phyloP scores from a whole-genome alignment of 2,888 invertebrate genomes.

The Adelphocoris suturalis region DNA sequence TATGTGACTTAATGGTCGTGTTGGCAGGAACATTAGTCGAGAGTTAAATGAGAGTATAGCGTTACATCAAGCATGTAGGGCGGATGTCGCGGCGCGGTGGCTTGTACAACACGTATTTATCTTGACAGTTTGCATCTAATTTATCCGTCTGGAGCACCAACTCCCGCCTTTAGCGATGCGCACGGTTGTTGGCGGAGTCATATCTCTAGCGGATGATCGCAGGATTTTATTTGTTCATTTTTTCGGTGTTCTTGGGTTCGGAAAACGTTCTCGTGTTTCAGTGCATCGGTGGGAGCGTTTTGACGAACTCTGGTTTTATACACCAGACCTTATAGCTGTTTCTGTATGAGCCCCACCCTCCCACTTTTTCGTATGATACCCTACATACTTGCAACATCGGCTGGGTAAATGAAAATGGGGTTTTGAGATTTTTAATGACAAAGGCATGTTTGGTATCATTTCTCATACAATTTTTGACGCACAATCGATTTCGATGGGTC shows the following conservation, averaged over 20 bases:
- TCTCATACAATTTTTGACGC: too few relatives aligned
- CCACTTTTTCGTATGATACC: too few relatives aligned
- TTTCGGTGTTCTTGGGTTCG: background rate
- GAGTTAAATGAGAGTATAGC: conserved; percentile 61
- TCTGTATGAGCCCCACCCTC: too few relatives aligned
- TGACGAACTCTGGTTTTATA: background rate
- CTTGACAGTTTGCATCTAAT: conserved; percentile 54
- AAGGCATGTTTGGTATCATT: too few relatives aligned
- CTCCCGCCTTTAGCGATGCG: conserved; percentile 38
- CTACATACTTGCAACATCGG: too few relatives aligned
- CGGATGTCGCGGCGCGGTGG: conserved; percentile 51
- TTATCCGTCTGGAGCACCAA: conserved; percentile 40
- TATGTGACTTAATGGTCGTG: conserved; percentile 52
- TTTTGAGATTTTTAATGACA: too few relatives aligned
- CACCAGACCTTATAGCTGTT: background rate
- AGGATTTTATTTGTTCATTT: background rate
- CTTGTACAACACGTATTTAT: conserved; percentile 65
- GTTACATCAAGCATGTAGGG: conserved; percentile 47
- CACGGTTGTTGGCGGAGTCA: background rate
- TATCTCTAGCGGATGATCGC: conserved; percentile 3
- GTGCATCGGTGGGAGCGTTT: background rate
- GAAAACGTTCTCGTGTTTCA: conserved; percentile 3
- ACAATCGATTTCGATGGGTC: too few relatives aligned
- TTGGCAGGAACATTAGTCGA: conserved; percentile 36
- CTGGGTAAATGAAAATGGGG: too few relatives aligned